phyloP scores from a whole-genome alignment of 2,888 invertebrate species.

The Pediacus dermestoides region DNA sequence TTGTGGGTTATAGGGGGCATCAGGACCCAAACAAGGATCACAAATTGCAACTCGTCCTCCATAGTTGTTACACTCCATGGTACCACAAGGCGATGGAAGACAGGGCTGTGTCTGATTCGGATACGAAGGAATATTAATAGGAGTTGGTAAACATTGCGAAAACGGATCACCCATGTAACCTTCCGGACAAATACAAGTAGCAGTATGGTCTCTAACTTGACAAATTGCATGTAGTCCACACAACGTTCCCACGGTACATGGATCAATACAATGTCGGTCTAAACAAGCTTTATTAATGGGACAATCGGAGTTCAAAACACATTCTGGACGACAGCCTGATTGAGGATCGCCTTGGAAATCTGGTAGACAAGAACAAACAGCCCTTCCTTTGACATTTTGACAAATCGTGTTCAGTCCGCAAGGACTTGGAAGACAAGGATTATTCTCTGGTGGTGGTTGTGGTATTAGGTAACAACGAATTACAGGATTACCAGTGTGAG shows the following conservation, averaged over 20 bases:
- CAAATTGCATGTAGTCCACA: conserved; percentile 82
- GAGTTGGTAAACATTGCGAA: conserved; percentile 64
- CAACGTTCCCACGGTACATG: conserved; percentile 64
- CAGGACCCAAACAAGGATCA: conserved; percentile 69
- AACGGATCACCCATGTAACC: conserved; percentile 79
- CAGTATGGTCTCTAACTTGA: conserved; percentile 74
- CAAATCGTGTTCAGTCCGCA: conserved; percentile 80
- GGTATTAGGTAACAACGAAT: conserved; percentile 64
- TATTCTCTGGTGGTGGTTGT: conserved; percentile 54
- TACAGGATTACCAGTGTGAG: conserved; percentile 74
- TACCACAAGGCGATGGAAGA: conserved; percentile 73
- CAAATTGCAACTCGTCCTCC: conserved; percentile 76
- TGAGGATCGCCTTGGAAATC: conserved; percentile 78
- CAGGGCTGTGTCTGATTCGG: conserved; percentile 60
- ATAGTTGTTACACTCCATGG: conserved; percentile 65
- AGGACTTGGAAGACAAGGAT: conserved; percentile 70
- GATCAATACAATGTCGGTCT: conserved; percentile 69
- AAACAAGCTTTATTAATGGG: conserved; percentile 69
- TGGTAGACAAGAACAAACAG: conserved; percentile 73
- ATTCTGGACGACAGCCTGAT: conserved; percentile 73
- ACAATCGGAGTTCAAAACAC: conserved; percentile 80
- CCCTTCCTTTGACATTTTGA: conserved; percentile 63
- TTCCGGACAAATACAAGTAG: conserved; percentile 74
- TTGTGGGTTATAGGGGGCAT: conserved; percentile 64
- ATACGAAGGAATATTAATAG: conserved; percentile 43